Evolutionary conservation across 2,888 invertebrate species (phyloP).

Genomic region (Agelastica alni): DNA sequence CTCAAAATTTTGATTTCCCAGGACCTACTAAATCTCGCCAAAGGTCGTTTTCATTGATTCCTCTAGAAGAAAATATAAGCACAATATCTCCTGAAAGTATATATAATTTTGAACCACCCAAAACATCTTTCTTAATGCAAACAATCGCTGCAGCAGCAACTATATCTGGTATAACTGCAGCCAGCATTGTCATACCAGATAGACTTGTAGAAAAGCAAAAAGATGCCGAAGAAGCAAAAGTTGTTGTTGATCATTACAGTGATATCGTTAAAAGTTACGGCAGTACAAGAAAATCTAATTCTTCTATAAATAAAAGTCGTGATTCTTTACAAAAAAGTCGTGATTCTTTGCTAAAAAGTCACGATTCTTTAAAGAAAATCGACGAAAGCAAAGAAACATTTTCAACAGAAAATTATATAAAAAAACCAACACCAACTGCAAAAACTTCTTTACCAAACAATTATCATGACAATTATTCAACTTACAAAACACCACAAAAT

Average conservation of each 20-base stretch:
- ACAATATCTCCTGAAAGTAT: constrained; percentile 20
- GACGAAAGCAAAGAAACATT: neutral
- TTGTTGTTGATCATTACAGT: constrained; percentile 78
- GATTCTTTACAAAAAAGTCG: constrained; percentile 49
- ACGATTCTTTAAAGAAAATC: neutral
- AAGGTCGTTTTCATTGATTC: constrained; percentile 41
- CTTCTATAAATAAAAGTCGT: constrained; percentile 40
- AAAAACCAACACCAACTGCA: neutral
- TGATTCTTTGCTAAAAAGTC: constrained; percentile 28
- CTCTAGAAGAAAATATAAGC: constrained; percentile 9
- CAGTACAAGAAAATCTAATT: constrained; percentile 38
- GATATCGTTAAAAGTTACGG: constrained; percentile 77
- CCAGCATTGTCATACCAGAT: constrained; percentile 50
- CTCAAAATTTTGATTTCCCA: constrained; percentile 8
- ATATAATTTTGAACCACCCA: constrained; percentile 12
- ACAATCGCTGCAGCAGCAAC: constrained; percentile 46
- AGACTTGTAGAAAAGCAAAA: constrained; percentile 51
- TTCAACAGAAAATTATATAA: neutral
- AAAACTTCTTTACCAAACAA: neutral
- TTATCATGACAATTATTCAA: neutral
- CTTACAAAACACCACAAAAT: neutral
- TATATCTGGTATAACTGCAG: constrained; percentile 50
- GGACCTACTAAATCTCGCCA: constrained; percentile 22
- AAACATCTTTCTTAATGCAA: constrained; percentile 31
- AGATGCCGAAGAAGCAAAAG: constrained; percentile 68